Evolutionary conservation across 2,888 invertebrate genomes (phyloP).

Genomic region (Pseudococcus longispinus): DNA sequence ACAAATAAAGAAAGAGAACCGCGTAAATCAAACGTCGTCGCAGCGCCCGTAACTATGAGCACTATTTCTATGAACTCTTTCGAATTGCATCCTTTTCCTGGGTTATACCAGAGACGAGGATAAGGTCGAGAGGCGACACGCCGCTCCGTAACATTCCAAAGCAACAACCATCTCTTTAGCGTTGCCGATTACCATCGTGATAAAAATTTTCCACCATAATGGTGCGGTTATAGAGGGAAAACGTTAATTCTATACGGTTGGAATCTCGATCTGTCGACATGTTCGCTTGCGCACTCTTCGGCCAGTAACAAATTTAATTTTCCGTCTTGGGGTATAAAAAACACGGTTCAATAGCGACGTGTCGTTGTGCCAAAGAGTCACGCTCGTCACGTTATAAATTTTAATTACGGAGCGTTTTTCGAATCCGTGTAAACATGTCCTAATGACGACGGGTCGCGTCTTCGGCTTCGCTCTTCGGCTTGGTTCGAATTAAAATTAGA

Average conservation of each 20-base stretch:
- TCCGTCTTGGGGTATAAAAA: neutral
- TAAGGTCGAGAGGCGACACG: neutral
- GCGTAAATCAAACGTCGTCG: constrained; percentile 33
- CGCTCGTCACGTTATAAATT: neutral
- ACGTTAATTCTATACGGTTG: constrained; percentile 5
- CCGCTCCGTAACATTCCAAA: constrained; percentile 29
- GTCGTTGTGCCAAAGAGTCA: neutral
- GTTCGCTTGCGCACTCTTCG: neutral
- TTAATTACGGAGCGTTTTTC: constrained; percentile 12
- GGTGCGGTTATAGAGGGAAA: constrained; percentile 10
- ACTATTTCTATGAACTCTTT: constrained; percentile 28
- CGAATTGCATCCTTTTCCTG: constrained; percentile 22
- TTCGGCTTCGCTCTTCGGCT: neutral
- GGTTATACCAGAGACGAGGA: neutral
- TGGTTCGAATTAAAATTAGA: constrained; percentile 7
- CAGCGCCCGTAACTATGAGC: neutral
- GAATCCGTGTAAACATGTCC: neutral
- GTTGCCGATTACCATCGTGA: constrained; percentile 7
- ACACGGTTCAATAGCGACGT: neutral
- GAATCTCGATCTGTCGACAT: constrained; percentile 18
- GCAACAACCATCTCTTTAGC: neutral
- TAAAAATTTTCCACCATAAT: constrained; percentile 10
- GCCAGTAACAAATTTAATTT: constrained; percentile 26
- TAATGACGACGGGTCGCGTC: neutral
- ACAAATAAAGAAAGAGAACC: constrained; percentile 28